Evolutionary conservation across 2,113 vertebrate species (phyloP), one percentile per base, ranked within the genome.

Genomic region (Speoplatyrhinus poulsoni): DNA sequence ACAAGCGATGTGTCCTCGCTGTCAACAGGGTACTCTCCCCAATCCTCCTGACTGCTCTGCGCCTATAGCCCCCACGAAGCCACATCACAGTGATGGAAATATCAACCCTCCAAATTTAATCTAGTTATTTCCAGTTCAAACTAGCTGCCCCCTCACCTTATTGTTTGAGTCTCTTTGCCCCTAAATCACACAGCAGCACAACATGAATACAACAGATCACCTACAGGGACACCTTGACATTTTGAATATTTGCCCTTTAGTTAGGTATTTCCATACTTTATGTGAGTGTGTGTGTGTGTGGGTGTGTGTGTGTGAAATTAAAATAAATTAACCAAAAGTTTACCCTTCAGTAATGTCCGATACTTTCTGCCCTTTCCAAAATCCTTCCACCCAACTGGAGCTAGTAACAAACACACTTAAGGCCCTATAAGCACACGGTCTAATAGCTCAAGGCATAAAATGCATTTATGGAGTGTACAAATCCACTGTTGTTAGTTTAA

Each of bases 1-100:
- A 91, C 89, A 92, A 90, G 87, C 76, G 5, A 49, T 49, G 69
- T 83, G 82, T 88, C 87, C 80, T 86, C 72, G 82, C 80, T 82
- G 81, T 84, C 82, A 79, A 82, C 69, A 65, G 78, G 71, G 80
- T 72, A 75, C 82, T 69, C 77, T 79, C 70, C 67, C 61, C 46
- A 62, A 66, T 69, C 70, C 69, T 12, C n/a, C 52, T 59, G 36
- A 54, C 68, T 6, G 13, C 26, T 9, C 69, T 76, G 63, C 73
- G 69, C 73, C 67, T 75, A 0, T 81, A 83, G 54, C 81, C 84
- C 79, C 79, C 76, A 36, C 64, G 13, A 76, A 75, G 70, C 57
- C 13, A 36, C 64, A 82, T 87, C 81, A 75, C 53, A 10, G 75
- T 70, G 82, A 87, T 90, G 80, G 83, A 83, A 84, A 85, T 88